Evolutionary conservation across 2,888 invertebrate genomes (phyloP).

Genomic region (Leptothorax acervorum): DNA sequence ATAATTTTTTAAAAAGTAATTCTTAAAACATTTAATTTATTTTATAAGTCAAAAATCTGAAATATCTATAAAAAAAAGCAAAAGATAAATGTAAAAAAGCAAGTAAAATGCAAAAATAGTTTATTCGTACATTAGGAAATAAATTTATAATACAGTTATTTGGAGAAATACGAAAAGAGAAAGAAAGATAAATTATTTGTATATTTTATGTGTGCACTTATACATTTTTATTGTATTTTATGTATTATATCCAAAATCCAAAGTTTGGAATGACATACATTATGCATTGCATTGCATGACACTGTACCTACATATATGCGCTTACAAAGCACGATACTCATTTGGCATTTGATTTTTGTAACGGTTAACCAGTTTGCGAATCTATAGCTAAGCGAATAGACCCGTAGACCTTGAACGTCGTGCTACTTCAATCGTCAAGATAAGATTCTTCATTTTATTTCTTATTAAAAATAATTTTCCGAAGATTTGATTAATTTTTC

Average conservation of each 20-base stretch:
- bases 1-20: neutral
- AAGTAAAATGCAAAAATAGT: neutral
- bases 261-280: no score
- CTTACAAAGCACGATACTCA: neutral
- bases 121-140: neutral
- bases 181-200: neutral
- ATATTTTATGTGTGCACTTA: neutral
- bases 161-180: neutral
- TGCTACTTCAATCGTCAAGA: neutral
- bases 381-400: conserved; percentile 62
- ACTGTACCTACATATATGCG: neutral
- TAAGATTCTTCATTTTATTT: neutral
- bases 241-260: no score
- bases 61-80: neutral
- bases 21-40: neutral
- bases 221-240: no score
- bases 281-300: neutral
- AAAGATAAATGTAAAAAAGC: neutral
- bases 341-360: neutral
- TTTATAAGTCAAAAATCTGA: neutral
- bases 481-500: neutral
- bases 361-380: conserved; percentile 68
- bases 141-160: neutral
- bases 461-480: neutral
- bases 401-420: conserved; percentile 50